Percentiles rank a stretch among this genome's conserved stretches.
Evolutionary conservation across 2,888 invertebrate species (phyloP).

Genomic region (Alentia gelatinosa): DNA sequence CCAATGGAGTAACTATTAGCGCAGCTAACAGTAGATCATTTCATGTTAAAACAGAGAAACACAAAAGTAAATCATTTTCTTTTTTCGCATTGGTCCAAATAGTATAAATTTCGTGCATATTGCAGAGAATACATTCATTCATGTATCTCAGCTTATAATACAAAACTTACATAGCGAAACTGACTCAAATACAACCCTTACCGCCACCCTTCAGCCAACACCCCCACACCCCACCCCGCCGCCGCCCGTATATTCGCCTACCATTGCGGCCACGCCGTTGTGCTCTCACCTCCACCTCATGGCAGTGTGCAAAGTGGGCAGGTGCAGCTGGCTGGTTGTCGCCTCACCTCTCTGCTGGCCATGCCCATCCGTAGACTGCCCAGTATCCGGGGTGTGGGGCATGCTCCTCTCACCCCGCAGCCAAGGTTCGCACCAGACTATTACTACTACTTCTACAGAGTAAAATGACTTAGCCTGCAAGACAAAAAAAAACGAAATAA

Average conservation of each 20-base stretch:
- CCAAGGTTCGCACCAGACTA: background rate
- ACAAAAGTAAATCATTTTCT: background rate
- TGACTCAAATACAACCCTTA: no score
- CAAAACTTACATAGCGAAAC: background rate
- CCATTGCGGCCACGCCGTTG: no score
- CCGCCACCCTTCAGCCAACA: background rate
- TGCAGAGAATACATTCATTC: background rate
- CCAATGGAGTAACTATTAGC: background rate
- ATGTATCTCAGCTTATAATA: background rate
- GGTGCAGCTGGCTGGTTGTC: no score
- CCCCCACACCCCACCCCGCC: background rate
- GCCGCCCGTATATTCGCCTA: no score
- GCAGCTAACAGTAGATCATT: background rate
- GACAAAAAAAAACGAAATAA: background rate
- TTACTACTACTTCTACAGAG: background rate
- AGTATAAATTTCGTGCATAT: background rate
- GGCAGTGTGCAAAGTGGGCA: no score
- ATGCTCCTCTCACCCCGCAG: background rate
- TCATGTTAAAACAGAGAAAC: background rate
- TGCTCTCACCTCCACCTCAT: no score
- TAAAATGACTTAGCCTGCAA: background rate
- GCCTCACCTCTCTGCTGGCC: no score
- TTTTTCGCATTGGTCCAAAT: constrained; percentile 3
- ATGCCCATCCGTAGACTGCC: background rate
- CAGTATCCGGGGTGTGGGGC: background rate